Percentiles rank a stretch among this genome's conserved stretches.
phyloP scores from a whole-genome alignment of 2,888 invertebrate species.

The Spatulosminthurus flaviceps region DNA sequence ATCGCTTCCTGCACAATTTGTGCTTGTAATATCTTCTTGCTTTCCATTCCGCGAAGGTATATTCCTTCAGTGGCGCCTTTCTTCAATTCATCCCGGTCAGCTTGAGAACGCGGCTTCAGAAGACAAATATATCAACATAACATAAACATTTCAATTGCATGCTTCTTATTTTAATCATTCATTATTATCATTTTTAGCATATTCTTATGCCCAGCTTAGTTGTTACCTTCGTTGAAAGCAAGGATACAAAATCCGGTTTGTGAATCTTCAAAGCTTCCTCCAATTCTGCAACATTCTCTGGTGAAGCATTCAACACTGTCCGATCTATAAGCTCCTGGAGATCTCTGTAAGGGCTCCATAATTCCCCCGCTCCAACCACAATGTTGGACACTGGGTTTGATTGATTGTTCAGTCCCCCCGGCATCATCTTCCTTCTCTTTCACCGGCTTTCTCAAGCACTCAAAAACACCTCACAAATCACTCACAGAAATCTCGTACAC shows the following conservation, averaged over 20 bases:
- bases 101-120: conserved; percentile 74
- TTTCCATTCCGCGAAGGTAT: conserved; percentile 77
- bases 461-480: too few species aligned
- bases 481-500: too few species aligned
- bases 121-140: too few species aligned
- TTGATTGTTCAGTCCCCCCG: conserved; percentile 1
- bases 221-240: conserved; percentile 88
- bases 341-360: conserved; percentile 87
- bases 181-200: too few species aligned
- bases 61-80: conserved; percentile 83
- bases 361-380: conserved; percentile 72
- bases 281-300: conserved; percentile 69
- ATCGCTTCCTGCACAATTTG: conserved; percentile 90
- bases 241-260: conserved; percentile 84
- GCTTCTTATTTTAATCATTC: too few species aligned
- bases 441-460: too few species aligned
- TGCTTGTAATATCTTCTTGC: conserved; percentile 75
- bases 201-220: too few species aligned
- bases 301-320: conserved; percentile 65
- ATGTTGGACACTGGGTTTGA: conserved; percentile 46
- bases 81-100: conserved; percentile 81
- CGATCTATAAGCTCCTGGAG: conserved; percentile 68
- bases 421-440: not conserved
- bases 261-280: conserved; percentile 81
- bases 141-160: too few species aligned